Evolutionary conservation across 2,113 vertebrate genomes (phyloP).

Genomic region (Hippotragus niger): DNA sequence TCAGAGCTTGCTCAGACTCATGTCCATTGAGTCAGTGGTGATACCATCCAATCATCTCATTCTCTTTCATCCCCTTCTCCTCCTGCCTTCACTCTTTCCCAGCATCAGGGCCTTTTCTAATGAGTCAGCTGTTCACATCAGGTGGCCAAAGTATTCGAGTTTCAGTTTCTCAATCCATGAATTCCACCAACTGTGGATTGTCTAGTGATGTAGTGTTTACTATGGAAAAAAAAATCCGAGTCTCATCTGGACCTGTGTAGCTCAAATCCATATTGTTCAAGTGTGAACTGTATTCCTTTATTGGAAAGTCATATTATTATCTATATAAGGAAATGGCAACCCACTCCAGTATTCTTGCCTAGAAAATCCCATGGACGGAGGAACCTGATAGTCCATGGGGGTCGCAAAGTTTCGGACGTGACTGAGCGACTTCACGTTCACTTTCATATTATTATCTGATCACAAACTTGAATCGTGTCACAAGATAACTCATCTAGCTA

Average conservation of each 20-base stretch:
- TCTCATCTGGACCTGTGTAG: neutral
- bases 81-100: neutral
- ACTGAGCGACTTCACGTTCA: neutral
- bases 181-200: neutral
- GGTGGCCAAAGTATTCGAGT: neutral
- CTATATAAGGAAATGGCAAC: neutral
- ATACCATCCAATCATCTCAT: neutral
- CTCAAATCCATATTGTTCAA: neutral
- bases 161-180: neutral
- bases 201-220: neutral
- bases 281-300: neutral
- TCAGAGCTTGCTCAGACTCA: neutral
- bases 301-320: neutral
- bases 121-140: neutral
- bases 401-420: fast-evolving
- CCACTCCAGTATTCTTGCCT: neutral
- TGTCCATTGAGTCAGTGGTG: neutral
- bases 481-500: neutral
- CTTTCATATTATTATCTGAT: neutral
- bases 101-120: neutral
- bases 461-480: neutral
- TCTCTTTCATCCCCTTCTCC: neutral
- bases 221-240: neutral
- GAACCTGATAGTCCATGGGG: neutral
- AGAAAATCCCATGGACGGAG: neutral